Conservation (phyloP, 2,888 invertebrate species). For the Myathropa florea region DNA sequence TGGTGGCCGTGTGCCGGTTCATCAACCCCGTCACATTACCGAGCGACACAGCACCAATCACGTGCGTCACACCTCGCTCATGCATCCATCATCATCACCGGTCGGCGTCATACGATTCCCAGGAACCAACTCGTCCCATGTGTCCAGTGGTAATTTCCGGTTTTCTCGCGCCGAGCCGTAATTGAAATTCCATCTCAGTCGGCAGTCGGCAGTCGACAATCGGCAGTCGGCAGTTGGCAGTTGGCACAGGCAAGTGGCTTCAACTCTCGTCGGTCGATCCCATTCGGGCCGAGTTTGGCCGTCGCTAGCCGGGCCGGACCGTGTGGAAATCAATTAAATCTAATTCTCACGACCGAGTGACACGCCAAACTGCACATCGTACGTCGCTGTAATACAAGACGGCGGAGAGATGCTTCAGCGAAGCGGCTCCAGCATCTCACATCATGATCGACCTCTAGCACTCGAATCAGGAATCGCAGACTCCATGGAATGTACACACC, state of each 20-base stretch:
- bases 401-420: slow-evolving; percentile 9
- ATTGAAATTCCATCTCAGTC: slow-evolving; percentile 57
- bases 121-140: slow-evolving; percentile 2
- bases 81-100: not conserved
- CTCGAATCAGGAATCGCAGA: slow-evolving; percentile 56
- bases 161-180: slow-evolving; percentile 43
- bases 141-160: slow-evolving; percentile 65
- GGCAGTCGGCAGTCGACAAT: slow-evolving; percentile 20
- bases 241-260: slow-evolving; percentile 16
- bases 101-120: not conserved
- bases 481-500: slow-evolving; percentile 34
- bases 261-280: slow-evolving; percentile 73
- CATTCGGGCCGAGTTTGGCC: slow-evolving; percentile 72
- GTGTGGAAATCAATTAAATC: slow-evolving; percentile 80
- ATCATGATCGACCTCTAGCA: slow-evolving; percentile 70
- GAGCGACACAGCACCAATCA: too few relatives aligned
- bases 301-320: slow-evolving; percentile 72
- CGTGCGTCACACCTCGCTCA: not conserved
- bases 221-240: slow-evolving; percentile 65
- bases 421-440: slow-evolving; percentile 33
- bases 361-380: slow-evolving; percentile 70
- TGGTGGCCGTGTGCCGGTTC: slow-evolving; percentile 21
- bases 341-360: slow-evolving; percentile 79
- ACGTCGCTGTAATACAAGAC: slow-evolving; percentile 45
- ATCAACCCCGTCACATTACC: slow-evolving; percentile 5